Evolutionary conservation across 1,140 invertebrate species (phyloP).

Genomic region (Meloidogyne hapla): DNA sequence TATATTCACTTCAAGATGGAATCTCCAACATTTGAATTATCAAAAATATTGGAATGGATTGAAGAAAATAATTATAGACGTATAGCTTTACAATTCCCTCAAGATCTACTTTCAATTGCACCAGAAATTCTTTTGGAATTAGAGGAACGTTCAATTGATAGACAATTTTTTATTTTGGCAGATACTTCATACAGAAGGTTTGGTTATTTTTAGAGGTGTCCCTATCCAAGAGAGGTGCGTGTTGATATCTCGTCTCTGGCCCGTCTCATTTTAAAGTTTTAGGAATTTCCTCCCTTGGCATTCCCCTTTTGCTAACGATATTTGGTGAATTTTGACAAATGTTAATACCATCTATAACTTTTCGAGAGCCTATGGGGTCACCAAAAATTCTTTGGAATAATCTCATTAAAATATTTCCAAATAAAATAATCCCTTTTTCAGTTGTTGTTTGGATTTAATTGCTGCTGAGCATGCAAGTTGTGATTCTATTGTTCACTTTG

Average conservation of each 20-base stretch:
- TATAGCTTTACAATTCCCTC: conserved; percentile 53
- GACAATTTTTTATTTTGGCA: conserved; percentile 49
- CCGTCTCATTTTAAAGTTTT: too few species aligned
- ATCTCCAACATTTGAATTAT: conserved; percentile 45
- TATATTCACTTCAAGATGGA: background rate
- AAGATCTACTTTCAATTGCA: conserved; percentile 39
- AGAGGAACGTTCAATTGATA: background rate
- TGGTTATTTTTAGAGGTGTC: background rate
- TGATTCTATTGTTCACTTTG: conserved; percentile 54
- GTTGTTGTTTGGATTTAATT: conserved; percentile 55
- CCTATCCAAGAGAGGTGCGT: too few species aligned
- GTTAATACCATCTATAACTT: too few species aligned
- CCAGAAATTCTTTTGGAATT: conserved; percentile 33
- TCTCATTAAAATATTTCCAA: conserved; percentile 15
- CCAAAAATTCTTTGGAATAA: conserved; percentile 7
- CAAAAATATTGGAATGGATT: conserved; percentile 39
- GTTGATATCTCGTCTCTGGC: too few species aligned
- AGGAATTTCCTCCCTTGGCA: too few species aligned
- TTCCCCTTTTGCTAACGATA: too few species aligned
- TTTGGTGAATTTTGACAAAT: too few species aligned
- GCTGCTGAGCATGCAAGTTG: conserved; percentile 53
- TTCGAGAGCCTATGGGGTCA: background rate
- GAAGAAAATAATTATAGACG: conserved; percentile 37
- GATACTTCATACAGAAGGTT: conserved; percentile 58
- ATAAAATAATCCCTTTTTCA: conserved; percentile 29